These are phyloP conservation scores for Pyrgilauda ruficollis DNA, from an alignment of 2,113 vertebrate species.

Conservation along the genomic window DNA sequence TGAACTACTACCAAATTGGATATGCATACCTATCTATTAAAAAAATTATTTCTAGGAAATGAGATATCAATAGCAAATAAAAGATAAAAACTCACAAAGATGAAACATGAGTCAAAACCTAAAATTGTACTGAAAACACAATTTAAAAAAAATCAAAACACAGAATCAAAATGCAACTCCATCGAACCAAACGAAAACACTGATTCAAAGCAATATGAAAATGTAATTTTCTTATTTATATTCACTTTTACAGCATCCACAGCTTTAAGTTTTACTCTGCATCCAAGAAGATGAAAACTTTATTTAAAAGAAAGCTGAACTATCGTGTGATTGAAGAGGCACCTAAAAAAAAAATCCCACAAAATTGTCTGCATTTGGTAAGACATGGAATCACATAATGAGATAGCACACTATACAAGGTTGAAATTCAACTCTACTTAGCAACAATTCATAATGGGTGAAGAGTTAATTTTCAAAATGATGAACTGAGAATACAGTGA, in stretches of 20 bases:
- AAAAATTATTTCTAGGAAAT: neutral
- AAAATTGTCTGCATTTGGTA: neutral
- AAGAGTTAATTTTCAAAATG: neutral
- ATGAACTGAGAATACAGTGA: neutral
- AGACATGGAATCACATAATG: neutral
- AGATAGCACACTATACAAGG: neutral
- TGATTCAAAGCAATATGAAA: neutral
- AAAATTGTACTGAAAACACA: neutral
- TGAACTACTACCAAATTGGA: neutral
- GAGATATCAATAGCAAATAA: neutral
- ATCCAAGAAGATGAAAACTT: neutral
- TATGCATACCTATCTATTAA: neutral
- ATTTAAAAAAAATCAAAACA: neutral
- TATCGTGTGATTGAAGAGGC: neutral
- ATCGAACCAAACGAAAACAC: neutral
- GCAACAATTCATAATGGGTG: neutral
- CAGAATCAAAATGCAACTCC: neutral
- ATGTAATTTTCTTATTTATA: neutral
- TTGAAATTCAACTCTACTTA: neutral
- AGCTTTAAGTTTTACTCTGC: neutral
- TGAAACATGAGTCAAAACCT: neutral
- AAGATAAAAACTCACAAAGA: neutral
- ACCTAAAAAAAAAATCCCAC: neutral
- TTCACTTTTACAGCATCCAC: neutral
- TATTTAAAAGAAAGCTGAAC: neutral